Conservation (phyloP, 2,888 invertebrate species). For the Hemicrepidius hirtus region DNA sequence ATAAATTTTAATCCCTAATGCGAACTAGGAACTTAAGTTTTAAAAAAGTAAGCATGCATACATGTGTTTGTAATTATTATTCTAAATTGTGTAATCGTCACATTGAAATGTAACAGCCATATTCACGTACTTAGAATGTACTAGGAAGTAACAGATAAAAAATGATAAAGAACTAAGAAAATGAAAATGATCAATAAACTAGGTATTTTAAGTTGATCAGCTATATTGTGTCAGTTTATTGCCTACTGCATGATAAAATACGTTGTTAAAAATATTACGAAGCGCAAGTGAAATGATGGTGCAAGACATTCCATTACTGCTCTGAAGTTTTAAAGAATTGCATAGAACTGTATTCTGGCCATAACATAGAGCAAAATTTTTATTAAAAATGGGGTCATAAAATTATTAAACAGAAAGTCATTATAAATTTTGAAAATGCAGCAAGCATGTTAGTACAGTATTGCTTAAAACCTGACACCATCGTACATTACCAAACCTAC, state of each 20-base stretch:
- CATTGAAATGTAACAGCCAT: no score
- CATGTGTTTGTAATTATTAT: no score
- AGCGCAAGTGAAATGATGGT: slow-evolving; percentile 6
- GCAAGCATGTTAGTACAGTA: slow-evolving; percentile 47
- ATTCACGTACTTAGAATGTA: no score
- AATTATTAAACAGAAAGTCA: slow-evolving; percentile 6
- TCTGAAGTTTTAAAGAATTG: slow-evolving; percentile 2
- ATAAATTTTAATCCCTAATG: no score
- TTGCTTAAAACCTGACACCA: slow-evolving; percentile 53
- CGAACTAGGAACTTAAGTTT: no score
- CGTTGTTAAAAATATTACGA: slow-evolving; percentile 31
- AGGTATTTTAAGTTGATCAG: background rate
- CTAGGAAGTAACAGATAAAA: background rate
- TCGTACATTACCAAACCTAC: slow-evolving; percentile 55
- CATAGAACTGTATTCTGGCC: background rate
- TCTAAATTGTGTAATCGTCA: no score
- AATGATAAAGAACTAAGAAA: background rate
- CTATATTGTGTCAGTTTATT: slow-evolving; percentile 16
- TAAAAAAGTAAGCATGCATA: no score
- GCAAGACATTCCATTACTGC: slow-evolving; percentile 13
- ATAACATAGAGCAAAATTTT: background rate
- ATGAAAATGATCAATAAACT: slow-evolving; percentile 12
- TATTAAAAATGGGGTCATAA: background rate
- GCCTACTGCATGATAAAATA: slow-evolving; percentile 15
- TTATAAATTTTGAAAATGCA: slow-evolving; percentile 36